Evolutionary conservation across 1,140 invertebrate species (phyloP).

Genomic region (Trachymyrmex septentrionalis): DNA sequence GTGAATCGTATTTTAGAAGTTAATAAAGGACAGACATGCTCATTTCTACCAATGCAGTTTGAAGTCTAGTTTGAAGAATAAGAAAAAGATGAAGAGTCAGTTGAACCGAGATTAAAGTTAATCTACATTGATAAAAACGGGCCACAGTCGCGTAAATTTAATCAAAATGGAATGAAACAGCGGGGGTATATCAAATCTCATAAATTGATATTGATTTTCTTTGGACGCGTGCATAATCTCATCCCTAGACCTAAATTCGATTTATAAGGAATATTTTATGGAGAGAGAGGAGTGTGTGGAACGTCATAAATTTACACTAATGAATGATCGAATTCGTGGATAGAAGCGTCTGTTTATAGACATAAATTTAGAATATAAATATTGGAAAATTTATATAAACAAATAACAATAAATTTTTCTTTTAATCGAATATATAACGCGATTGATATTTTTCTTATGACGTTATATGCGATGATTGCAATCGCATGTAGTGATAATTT

Average conservation of each 20-base stretch:
- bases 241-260: slow-evolving; percentile 6
- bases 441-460: neutral
- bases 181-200: slow-evolving; percentile 10
- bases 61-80: no score
- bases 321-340: neutral
- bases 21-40: neutral
- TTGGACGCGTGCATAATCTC: neutral
- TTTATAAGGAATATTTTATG: slow-evolving; percentile 14
- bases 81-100: no score
- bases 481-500: neutral
- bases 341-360: neutral
- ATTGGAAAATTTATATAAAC: neutral
- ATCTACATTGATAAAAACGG: no score
- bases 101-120: no score
- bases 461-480: neutral
- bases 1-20: neutral
- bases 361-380: neutral
- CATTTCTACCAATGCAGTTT: no score
- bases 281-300: neutral
- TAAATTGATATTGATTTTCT: slow-evolving; percentile 44
- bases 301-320: slow-evolving; percentile 15
- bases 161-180: slow-evolving; percentile 23
- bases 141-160: slow-evolving; percentile 2
- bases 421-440: neutral
- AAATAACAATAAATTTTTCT: slow-evolving; percentile 4